phyloP scores from a whole-genome alignment of 2,888 invertebrate species.

The Adelphocoris suturalis region DNA sequence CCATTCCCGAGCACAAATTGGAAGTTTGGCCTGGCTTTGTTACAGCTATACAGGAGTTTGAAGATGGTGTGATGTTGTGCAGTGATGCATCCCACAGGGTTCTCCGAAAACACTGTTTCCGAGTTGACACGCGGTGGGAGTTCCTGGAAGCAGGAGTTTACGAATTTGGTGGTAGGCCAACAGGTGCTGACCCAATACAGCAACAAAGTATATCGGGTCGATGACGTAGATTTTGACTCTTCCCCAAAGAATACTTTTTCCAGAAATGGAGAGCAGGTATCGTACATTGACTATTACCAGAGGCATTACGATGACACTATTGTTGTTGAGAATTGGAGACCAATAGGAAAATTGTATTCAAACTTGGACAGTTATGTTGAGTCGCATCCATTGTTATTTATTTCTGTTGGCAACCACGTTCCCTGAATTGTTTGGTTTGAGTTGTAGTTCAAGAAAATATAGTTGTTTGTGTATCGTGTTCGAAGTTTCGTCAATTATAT shows the following conservation, averaged over 20 bases:
- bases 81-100: slow-evolving; percentile 92
- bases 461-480: too few relatives aligned
- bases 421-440: too few relatives aligned
- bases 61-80: slow-evolving; percentile 92
- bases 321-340: too few relatives aligned
- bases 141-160: slow-evolving; percentile 77
- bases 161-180: slow-evolving; percentile 82
- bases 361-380: too few relatives aligned
- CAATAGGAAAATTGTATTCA: too few relatives aligned
- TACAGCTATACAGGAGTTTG: slow-evolving; percentile 90
- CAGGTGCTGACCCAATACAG: slow-evolving; percentile 93
- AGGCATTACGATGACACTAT: slow-evolving; percentile 88
- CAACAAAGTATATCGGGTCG: slow-evolving; percentile 91
- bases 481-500: too few relatives aligned
- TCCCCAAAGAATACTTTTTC: slow-evolving; percentile 86
- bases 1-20: slow-evolving; percentile 85
- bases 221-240: slow-evolving; percentile 89
- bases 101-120: slow-evolving; percentile 88
- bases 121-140: slow-evolving; percentile 79
- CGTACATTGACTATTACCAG: slow-evolving; percentile 90
- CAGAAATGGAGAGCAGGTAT: slow-evolving; percentile 78
- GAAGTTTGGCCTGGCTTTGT: slow-evolving; percentile 82
- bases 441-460: too few relatives aligned
- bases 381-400: too few relatives aligned
- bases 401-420: too few relatives aligned